phyloP scores from a whole-genome alignment of 1,140 invertebrate genomes.

The Platorchestia sp. region DNA sequence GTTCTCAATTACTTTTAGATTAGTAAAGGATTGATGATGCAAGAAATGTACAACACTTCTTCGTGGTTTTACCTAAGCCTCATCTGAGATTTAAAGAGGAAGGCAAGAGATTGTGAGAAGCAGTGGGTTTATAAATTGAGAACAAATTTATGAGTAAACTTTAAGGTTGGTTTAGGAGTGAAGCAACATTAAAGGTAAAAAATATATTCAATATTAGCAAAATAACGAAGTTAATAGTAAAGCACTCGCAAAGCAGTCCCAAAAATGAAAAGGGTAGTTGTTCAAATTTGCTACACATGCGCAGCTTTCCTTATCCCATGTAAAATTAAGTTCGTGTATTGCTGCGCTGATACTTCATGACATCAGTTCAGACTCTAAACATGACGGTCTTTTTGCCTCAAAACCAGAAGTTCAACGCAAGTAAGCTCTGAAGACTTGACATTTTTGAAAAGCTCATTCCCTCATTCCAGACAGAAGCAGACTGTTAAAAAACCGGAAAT shows the following conservation, averaged over 20 bases:
- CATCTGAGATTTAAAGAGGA: too few species aligned
- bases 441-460: neutral
- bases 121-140: too few species aligned
- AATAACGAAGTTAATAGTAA: neutral
- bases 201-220: too few species aligned
- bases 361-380: neutral
- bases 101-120: too few species aligned
- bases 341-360: neutral
- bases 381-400: neutral
- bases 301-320: neutral
- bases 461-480: neutral
- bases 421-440: neutral
- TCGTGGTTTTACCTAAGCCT: too few species aligned
- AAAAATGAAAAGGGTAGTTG: neutral
- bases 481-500: neutral
- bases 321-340: neutral
- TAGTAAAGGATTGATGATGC: too few species aligned
- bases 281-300: neutral
- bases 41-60: too few species aligned
- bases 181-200: too few species aligned
- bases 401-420: neutral
- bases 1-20: too few species aligned
- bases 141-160: too few species aligned
- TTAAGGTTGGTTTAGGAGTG: too few species aligned
- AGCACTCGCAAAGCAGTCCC: neutral